Evolutionary conservation across 2,888 invertebrate species (phyloP).

Genomic region (Drosophila algonquin): DNA sequence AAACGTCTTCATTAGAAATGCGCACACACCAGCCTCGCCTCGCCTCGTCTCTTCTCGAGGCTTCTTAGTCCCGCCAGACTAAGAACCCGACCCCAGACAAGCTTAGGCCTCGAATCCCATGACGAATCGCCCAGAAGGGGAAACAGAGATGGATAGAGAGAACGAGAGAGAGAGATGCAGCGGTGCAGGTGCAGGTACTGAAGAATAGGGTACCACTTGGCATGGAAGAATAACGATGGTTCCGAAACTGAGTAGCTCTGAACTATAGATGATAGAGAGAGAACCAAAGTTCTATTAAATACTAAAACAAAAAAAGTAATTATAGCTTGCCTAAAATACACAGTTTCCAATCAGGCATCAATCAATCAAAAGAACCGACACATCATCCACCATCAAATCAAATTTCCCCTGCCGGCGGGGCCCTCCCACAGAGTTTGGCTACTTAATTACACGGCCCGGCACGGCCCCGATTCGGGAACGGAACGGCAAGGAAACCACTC

Average conservation of each 20-base stretch:
- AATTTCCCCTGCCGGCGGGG: conserved; percentile 2
- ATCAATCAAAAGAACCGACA: conserved; percentile 63
- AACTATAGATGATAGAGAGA: background rate
- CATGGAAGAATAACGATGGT: background rate
- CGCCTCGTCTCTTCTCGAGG: background rate
- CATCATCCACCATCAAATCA: conserved; percentile 43
- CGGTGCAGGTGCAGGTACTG: conserved; percentile 54
- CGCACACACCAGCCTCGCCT: conserved; percentile 38
- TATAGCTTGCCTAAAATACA: background rate
- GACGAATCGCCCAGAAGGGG: conserved; percentile 10
- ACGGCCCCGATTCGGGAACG: conserved; percentile 27
- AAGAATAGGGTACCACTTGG: background rate
- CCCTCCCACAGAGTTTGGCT: conserved; percentile 60
- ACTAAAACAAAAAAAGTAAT: background rate
- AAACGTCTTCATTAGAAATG: conserved; percentile 77
- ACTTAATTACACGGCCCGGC: conserved; percentile 67
- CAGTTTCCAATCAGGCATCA: conserved; percentile 22
- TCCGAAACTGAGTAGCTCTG: background rate
- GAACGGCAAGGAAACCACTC: conserved; percentile 6
- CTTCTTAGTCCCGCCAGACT: conserved; percentile 29
- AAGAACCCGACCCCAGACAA: conserved; percentile 8
- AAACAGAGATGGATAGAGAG: background rate
- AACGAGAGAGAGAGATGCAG: background rate
- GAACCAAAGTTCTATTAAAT: background rate
- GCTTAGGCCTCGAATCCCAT: conserved; percentile 10